A percentile compares a stretch with the other conserved stretches of the same genome.
Evolutionary conservation across 2,113 vertebrate species (phyloP).

Genomic region (Strix aluco): DNA sequence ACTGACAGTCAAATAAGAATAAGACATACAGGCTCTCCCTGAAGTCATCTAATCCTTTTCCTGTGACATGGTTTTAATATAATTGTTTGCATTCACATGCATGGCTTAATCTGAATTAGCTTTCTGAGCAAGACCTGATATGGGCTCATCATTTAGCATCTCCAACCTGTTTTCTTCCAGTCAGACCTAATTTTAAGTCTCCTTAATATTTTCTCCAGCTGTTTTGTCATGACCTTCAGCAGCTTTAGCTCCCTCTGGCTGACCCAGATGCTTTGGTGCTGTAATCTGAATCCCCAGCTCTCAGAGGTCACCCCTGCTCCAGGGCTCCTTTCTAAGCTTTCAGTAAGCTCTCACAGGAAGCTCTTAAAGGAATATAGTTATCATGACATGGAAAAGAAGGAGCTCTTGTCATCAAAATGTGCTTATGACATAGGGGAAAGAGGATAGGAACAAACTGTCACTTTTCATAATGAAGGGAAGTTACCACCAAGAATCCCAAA

Average conservation of each 20-base stretch:
- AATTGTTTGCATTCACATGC: neutral
- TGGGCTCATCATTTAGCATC: neutral
- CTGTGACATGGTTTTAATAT: neutral
- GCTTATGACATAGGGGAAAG: neutral
- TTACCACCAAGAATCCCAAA: neutral
- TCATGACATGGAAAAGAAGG: neutral
- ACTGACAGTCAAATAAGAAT: neutral
- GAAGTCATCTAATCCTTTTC: neutral
- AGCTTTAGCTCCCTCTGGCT: neutral
- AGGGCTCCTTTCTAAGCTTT: neutral
- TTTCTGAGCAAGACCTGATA: neutral
- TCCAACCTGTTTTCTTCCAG: neutral
- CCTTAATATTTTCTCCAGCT: neutral
- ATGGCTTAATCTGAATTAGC: neutral
- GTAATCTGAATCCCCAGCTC: neutral
- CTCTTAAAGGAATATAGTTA: neutral
- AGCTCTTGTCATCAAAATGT: neutral
- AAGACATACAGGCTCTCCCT: neutral
- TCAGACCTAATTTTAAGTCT: neutral
- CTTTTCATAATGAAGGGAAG: neutral
- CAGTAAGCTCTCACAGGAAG: neutral
- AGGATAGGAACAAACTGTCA: neutral
- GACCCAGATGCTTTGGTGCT: constrained; percentile 8
- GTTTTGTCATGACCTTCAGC: neutral
- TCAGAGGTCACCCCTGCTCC: neutral